Evolutionary conservation across 2,113 vertebrate species (phyloP).

Genomic region (Oenanthe melanoleuca): DNA sequence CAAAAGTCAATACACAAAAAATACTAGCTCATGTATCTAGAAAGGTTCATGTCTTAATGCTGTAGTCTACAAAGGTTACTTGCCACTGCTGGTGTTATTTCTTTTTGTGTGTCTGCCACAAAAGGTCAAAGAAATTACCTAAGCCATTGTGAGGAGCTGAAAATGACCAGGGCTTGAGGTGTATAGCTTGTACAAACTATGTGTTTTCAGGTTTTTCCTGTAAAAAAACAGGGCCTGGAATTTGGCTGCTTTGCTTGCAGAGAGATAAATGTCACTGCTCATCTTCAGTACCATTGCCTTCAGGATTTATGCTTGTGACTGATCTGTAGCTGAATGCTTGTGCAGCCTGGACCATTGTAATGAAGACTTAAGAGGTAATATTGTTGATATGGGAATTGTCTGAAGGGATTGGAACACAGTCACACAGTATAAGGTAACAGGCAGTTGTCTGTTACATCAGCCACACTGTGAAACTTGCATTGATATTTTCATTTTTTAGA

Average conservation of each 20-base stretch:
- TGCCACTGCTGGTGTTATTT: background rate
- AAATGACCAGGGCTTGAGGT: background rate
- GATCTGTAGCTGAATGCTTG: background rate
- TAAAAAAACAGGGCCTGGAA: background rate
- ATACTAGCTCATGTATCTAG: accelerated
- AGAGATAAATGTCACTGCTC: background rate
- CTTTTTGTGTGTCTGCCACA: background rate
- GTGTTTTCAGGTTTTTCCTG: background rate
- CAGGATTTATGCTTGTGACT: background rate
- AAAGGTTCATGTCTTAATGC: background rate
- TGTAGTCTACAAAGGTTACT: background rate
- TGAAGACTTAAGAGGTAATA: background rate
- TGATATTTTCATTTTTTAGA: background rate
- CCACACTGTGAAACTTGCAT: background rate
- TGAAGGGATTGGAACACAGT: background rate
- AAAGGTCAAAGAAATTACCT: background rate
- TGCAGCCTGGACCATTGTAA: background rate
- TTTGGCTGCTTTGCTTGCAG: background rate
- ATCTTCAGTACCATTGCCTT: background rate
- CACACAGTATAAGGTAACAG: background rate
- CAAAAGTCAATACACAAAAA: background rate
- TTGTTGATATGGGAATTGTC: background rate
- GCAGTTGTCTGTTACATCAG: background rate
- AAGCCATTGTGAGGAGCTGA: background rate
- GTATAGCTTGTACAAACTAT: background rate